Evolutionary conservation across 2,797 vertebrate species (phyloP).

Genomic region (Vespertilio murinus): DNA sequence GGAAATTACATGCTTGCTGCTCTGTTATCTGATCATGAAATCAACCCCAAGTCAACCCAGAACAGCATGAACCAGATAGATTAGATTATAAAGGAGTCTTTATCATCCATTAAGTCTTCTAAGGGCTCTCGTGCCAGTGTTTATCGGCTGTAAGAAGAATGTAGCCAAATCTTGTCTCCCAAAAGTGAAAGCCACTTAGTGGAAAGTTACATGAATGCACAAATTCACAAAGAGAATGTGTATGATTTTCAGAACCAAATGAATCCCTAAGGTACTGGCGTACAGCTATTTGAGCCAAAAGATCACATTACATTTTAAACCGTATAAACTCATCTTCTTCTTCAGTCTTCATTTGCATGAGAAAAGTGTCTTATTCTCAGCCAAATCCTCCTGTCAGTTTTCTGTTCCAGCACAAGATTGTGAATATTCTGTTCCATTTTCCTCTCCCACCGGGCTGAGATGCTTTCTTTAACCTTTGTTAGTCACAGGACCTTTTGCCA

Average conservation of each 20-base stretch:
- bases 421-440: conserved; percentile 24
- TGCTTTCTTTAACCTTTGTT: neutral
- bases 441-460: neutral
- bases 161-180: neutral
- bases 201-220: conserved; percentile 37
- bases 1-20: neutral
- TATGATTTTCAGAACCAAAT: conserved; percentile 56
- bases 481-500: neutral
- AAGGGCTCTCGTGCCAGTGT: neutral
- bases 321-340: conserved; percentile 21
- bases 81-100: neutral
- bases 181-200: neutral
- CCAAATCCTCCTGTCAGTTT: conserved; percentile 48
- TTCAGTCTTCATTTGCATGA: conserved; percentile 56
- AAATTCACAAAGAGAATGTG: conserved; percentile 61
- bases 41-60: neutral
- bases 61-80: neutral
- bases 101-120: neutral
- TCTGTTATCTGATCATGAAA: neutral
- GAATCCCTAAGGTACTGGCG: conserved; percentile 51
- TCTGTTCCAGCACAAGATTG: neutral
- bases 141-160: conserved; percentile 25
- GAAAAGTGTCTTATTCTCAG: conserved; percentile 30
- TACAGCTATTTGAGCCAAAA: conserved; percentile 39
- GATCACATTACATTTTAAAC: conserved; percentile 58